phyloP scores from a whole-genome alignment of 1,140 invertebrate genomes.

The Orius laevigatus region DNA sequence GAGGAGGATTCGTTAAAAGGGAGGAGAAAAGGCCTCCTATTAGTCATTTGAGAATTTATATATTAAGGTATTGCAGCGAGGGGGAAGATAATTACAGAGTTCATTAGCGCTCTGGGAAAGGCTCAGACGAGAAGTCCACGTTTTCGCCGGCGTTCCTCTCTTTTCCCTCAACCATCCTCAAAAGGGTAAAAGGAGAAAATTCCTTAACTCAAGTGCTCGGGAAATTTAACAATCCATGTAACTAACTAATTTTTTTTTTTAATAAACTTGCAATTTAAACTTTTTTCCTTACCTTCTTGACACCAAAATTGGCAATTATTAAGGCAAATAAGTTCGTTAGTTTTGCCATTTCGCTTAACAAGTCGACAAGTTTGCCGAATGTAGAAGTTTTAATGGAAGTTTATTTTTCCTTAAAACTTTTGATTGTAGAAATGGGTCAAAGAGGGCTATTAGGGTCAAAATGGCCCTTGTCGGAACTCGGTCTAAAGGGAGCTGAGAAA shows the following conservation, averaged over 20 bases:
- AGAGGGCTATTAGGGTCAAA: background rate
- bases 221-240: too few relatives aligned
- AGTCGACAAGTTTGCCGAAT: background rate
- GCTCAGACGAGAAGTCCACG: background rate
- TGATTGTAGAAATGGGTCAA: background rate
- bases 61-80: background rate
- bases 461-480: too few relatives aligned
- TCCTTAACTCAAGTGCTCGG: too few relatives aligned
- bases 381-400: background rate
- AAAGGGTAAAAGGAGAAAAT: too few relatives aligned
- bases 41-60: slow-evolving; percentile 10
- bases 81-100: slow-evolving; percentile 5
- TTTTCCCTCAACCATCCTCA: too few relatives aligned
- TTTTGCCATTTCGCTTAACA: background rate
- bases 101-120: background rate
- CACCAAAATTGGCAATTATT: too few relatives aligned
- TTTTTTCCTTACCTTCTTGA: background rate
- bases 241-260: too few relatives aligned
- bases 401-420: background rate
- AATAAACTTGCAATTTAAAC: background rate
- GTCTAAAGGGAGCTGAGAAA: too few relatives aligned
- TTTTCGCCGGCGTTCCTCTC: too few relatives aligned
- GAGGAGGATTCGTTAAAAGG: background rate
- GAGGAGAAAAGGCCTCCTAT: background rate
- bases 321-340: too few relatives aligned